phyloP scores from a whole-genome alignment of 1,140 invertebrate genomes.

The Pogonomyrmex californicus region DNA sequence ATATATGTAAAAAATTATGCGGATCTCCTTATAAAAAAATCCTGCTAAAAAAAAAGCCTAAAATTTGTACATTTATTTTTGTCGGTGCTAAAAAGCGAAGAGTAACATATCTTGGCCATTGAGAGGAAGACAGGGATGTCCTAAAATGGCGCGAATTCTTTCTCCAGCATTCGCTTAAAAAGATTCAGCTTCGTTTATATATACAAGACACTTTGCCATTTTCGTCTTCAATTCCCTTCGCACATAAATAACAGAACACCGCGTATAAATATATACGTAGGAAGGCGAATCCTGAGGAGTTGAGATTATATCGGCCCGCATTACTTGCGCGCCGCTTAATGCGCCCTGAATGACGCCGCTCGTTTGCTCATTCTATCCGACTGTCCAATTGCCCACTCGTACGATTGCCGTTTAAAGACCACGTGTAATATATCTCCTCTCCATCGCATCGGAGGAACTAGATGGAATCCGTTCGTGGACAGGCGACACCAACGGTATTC shows the following conservation, averaged over 20 bases:
- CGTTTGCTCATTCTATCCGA: constrained; percentile 23
- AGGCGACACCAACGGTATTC: constrained; percentile 54
- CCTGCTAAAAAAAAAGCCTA: neutral
- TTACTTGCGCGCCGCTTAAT: constrained; percentile 9
- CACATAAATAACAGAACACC: neutral
- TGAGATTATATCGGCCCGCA: constrained; percentile 30
- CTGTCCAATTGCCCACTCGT: constrained; percentile 27
- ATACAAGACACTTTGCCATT: too few relatives aligned
- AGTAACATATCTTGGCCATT: constrained; percentile 8
- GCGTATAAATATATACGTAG: constrained; percentile 29
- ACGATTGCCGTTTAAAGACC: constrained; percentile 42
- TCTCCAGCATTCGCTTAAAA: neutral
- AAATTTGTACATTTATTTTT: neutral
- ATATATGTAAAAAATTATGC: neutral
- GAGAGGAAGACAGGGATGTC: neutral
- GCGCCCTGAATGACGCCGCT: constrained; percentile 22
- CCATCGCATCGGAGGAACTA: constrained; percentile 16
- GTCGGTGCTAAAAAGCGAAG: neutral
- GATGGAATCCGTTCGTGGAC: constrained; percentile 46
- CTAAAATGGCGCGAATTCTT: constrained; percentile 1
- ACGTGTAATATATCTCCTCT: constrained; percentile 48
- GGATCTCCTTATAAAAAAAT: too few relatives aligned
- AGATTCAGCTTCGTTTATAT: neutral
- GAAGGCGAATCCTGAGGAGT: neutral
- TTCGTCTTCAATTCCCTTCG: neutral